phyloP scores from a whole-genome alignment of 2,113 vertebrate genomes.

The Gallinago paraguaiae region DNA sequence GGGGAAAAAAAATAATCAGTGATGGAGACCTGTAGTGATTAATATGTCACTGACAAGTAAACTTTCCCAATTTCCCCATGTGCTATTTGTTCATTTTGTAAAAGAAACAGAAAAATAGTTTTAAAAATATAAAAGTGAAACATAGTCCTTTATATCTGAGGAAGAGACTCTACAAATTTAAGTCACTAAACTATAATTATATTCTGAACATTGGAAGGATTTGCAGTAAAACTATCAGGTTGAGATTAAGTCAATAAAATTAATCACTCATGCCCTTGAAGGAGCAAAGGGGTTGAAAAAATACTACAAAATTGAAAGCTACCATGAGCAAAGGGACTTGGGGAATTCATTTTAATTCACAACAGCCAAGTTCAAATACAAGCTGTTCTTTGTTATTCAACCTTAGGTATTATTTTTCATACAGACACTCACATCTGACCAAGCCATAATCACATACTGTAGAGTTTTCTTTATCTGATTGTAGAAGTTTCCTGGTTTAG shows the following conservation, averaged over 20 bases:
- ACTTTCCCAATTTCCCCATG: background rate
- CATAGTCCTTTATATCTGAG: background rate
- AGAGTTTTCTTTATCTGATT: constrained; percentile 58
- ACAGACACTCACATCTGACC: constrained; percentile 33
- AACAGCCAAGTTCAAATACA: constrained; percentile 69
- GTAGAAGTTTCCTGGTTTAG: constrained; percentile 38
- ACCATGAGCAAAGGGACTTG: constrained; percentile 44
- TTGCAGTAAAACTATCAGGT: constrained; percentile 65
- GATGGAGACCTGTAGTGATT: background rate
- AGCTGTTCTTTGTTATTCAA: constrained; percentile 70
- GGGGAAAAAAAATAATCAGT: background rate
- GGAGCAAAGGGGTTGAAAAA: constrained; percentile 53
- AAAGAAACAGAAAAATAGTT: constrained; percentile 3
- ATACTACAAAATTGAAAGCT: constrained; percentile 63
- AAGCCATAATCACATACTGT: constrained; percentile 38
- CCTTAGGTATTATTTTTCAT: constrained; percentile 54
- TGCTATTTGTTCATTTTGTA: background rate
- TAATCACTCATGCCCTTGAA: constrained; percentile 57
- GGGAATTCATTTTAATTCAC: constrained; percentile 60
- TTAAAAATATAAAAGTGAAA: background rate
- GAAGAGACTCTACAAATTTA: constrained; percentile 47
- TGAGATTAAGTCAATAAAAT: constrained; percentile 73
- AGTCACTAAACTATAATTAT: constrained; percentile 66
- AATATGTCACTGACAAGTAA: constrained; percentile 16
- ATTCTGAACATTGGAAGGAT: constrained; percentile 56